phyloP scores from a whole-genome alignment of 1,140 invertebrate species.

The Oreohelix idahoensis region DNA sequence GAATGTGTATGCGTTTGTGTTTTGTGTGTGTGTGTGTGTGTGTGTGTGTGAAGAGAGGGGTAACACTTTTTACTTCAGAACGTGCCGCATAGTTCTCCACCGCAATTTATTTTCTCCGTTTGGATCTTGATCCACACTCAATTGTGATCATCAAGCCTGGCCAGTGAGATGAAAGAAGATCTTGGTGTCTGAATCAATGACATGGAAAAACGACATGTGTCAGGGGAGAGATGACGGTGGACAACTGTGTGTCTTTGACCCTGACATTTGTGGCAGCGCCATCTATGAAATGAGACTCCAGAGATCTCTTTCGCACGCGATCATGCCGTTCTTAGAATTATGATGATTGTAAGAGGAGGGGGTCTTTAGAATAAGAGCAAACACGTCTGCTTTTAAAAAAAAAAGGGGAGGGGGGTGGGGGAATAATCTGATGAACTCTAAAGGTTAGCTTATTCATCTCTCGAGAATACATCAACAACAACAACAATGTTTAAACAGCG shows the following conservation, averaged over 20 bases:
- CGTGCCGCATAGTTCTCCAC: too few relatives aligned
- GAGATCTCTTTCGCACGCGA: not conserved
- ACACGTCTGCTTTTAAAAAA: not conserved
- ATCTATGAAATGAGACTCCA: not conserved
- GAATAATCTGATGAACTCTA: too few relatives aligned
- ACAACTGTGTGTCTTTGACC: not conserved
- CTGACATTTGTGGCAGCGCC: not conserved
- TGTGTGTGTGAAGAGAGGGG: too few relatives aligned
- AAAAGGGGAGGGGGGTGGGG: constrained; percentile 6
- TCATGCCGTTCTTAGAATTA: not conserved
- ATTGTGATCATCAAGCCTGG: too few relatives aligned
- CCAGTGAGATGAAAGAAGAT: not conserved
- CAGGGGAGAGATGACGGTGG: not conserved
- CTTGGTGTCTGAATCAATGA: not conserved
- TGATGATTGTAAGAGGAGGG: not conserved
- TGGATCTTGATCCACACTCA: too few relatives aligned
- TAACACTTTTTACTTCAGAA: too few relatives aligned
- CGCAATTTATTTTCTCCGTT: too few relatives aligned
- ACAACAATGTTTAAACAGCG: too few relatives aligned
- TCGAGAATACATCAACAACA: too few relatives aligned
- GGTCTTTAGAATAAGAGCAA: not conserved
- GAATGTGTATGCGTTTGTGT: too few relatives aligned
- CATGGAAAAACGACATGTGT: not conserved
- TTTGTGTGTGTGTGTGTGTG: too few relatives aligned
- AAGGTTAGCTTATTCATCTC: too few relatives aligned